Evolutionary conservation across 2,113 vertebrate species (phyloP).

Genomic region (Nanorana parkeri): DNA sequence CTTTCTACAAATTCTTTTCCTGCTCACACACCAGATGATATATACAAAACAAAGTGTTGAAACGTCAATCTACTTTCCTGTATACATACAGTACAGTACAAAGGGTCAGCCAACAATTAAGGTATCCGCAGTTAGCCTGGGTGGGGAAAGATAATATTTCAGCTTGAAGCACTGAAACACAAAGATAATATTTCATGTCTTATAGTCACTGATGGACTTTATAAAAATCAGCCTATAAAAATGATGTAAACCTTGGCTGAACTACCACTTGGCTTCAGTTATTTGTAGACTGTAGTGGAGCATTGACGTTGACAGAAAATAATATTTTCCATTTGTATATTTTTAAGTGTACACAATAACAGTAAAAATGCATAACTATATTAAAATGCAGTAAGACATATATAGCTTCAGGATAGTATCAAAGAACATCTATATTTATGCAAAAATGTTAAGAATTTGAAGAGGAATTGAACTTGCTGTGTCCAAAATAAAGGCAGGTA

Average conservation of each 20-base stretch:
- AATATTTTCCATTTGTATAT: conserved; percentile 26
- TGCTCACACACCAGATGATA: conserved; percentile 14
- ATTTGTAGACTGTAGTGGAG: neutral
- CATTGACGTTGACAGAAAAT: neutral
- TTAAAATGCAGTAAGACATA: neutral
- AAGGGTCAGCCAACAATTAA: conserved; percentile 50
- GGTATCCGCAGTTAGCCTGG: conserved; percentile 32
- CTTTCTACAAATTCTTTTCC: conserved; percentile 1
- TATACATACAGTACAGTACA: conserved; percentile 38
- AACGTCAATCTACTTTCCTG: conserved; percentile 35
- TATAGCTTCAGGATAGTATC: too few species aligned
- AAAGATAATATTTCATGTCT: conserved; percentile 19
- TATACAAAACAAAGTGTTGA: neutral
- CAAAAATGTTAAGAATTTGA: too few species aligned
- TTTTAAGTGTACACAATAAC: conserved; percentile 3
- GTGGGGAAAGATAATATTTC: conserved; percentile 25
- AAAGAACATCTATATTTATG: too few species aligned
- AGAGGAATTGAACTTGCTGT: too few species aligned
- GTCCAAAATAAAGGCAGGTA: too few species aligned
- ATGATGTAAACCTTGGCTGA: conserved; percentile 49
- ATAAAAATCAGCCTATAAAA: conserved; percentile 35
- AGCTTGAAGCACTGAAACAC: neutral
- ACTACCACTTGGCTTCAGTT: conserved; percentile 23
- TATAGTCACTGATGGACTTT: conserved; percentile 33
- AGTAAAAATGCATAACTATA: neutral